Conservation (phyloP, 2,113 vertebrate species). For the Gavia stellata region DNA sequence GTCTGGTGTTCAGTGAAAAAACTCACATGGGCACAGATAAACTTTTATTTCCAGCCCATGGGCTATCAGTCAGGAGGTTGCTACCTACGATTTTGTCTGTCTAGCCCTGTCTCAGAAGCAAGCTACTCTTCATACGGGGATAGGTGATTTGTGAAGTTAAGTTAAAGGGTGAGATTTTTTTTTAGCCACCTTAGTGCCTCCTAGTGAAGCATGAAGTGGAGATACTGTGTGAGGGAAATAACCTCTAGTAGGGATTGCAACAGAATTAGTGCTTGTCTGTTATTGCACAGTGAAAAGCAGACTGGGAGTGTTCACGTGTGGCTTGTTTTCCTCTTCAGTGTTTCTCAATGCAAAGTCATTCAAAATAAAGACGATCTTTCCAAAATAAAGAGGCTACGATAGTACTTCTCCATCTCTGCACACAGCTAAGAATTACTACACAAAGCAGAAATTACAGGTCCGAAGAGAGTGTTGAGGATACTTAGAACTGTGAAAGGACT, state of each 20-base stretch:
- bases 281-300: background rate
- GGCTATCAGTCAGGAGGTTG: background rate
- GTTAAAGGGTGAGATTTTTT: background rate
- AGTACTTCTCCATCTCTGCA: background rate
- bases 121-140: background rate
- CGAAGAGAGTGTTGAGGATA: background rate
- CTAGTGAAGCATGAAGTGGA: background rate
- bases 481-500: background rate
- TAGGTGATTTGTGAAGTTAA: background rate
- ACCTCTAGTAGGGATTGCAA: background rate
- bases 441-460: background rate
- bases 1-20: background rate
- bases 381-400: background rate
- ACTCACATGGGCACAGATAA: fast-evolving
- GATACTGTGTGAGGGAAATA: background rate
- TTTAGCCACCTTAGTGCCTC: background rate
- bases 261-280: background rate
- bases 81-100: background rate
- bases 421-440: background rate
- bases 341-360: background rate
- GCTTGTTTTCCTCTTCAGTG: background rate
- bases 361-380: background rate
- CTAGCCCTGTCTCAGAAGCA: background rate
- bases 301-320: fast-evolving
- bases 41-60: background rate